A percentile compares a stretch with the other conserved stretches of the same genome.
Evolutionary conservation across 2,113 vertebrate species (phyloP).

Genomic region (Desmodus rotundus): DNA sequence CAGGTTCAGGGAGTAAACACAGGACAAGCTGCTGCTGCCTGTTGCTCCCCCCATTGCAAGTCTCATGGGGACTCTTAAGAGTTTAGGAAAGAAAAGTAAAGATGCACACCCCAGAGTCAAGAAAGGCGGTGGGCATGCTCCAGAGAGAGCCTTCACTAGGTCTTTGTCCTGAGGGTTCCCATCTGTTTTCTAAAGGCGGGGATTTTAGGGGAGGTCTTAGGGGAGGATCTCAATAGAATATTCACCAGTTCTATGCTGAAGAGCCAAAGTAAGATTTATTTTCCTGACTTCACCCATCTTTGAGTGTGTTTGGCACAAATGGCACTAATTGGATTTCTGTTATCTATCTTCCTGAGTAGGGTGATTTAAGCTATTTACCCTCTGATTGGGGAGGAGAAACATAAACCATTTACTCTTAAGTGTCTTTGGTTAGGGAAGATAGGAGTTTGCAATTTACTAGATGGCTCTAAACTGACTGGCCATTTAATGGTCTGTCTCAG

Average conservation of each 20-base stretch:
- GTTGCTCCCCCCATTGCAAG: neutral
- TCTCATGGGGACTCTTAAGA: neutral
- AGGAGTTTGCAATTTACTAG: neutral
- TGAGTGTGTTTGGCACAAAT: neutral
- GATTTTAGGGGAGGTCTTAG: neutral
- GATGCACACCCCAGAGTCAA: neutral
- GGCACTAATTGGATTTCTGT: neutral
- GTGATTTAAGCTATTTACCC: neutral
- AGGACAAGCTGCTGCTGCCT: neutral
- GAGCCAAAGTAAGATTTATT: neutral
- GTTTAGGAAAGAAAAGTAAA: neutral
- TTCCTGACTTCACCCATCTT: neutral
- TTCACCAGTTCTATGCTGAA: neutral
- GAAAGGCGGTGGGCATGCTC: neutral
- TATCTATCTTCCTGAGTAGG: neutral
- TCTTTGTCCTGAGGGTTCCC: neutral
- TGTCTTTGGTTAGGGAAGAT: neutral
- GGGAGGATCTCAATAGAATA: neutral
- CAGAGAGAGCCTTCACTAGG: neutral
- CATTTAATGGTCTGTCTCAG: neutral
- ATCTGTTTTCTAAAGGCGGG: neutral
- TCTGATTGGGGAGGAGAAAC: neutral
- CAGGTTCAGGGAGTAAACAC: neutral
- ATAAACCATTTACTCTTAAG: neutral
- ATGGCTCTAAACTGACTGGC: neutral